Evolutionary conservation across 2,888 invertebrate genomes (phyloP), one percentile per base, ranked within the genome.

Genomic region (Drosophila dives): DNA sequence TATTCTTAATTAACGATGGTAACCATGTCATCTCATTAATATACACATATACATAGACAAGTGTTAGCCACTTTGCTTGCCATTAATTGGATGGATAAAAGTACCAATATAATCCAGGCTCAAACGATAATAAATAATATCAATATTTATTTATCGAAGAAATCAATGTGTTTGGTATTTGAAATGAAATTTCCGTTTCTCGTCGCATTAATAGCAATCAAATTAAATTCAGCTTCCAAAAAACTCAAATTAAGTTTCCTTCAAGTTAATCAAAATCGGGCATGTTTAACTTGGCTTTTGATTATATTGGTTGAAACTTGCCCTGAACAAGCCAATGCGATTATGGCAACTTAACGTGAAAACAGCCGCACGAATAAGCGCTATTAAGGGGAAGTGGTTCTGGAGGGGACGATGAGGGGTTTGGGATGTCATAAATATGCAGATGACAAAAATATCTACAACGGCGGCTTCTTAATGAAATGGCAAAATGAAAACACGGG

Each of bases 401-500:
- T 10, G 2, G 15, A 12, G 15, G 10, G 2, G 38, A 12, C 0
- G 6, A 12, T 0, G 6, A 4, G 10, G 58, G 36, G 58, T 4
- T 33, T 12, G n/a, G 33, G 34, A 10, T 40, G 53, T 42, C 48
- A 62, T 38, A 26, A 55, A 59, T 60, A 63, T 67, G 74, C 36
- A 73, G 68, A 64, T 58, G 55, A 42, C 59, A 63, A 26, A 56
- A 15, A 54, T 48, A 54, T 67, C 56, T 72, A 63, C 48, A 42
- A 54, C 51, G 54, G 50, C 64, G 64, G 73, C 64, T 82, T 81
- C 64, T 72, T 88, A 77, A 83, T 83, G 77, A 81, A 83, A 88
- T 81, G 89, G 75, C 81, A 81, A 75, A 87, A 81, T 79, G 64
- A 76, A 84, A 87, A 87, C 85, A 79, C 68, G 75, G 69, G 73